A percentile compares a stretch with the other conserved stretches of the same genome.
phyloP scores from a whole-genome alignment of 2,113 vertebrate genomes.

The Ceyx cyanopectus region DNA sequence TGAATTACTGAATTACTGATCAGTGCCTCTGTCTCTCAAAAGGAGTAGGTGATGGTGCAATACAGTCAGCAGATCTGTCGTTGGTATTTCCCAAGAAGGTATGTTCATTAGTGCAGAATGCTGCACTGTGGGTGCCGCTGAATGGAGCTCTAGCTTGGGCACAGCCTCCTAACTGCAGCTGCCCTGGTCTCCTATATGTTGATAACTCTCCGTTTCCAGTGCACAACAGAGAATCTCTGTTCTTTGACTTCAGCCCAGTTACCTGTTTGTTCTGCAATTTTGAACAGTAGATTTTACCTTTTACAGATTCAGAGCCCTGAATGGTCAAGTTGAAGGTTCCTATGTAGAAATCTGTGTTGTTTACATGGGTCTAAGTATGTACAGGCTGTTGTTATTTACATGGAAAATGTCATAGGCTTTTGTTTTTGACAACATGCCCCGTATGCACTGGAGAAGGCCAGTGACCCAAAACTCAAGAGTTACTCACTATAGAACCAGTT shows the following conservation, averaged over 20 bases:
- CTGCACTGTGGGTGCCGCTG: rapidly evolving
- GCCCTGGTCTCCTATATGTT: rapidly evolving
- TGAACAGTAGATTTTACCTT: neutral
- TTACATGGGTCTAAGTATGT: rapidly evolving
- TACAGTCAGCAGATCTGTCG: neutral
- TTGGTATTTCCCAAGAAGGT: rapidly evolving
- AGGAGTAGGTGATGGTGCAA: neutral
- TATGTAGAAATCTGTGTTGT: neutral
- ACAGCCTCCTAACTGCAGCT: neutral
- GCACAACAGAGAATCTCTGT: neutral
- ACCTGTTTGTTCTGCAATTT: neutral
- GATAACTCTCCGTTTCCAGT: rapidly evolving
- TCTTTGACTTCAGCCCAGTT: neutral
- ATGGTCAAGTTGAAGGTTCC: neutral
- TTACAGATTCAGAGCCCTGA: neutral
- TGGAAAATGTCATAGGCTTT: neutral
- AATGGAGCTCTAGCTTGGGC: neutral
- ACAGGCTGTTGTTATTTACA: neutral
- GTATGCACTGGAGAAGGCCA: neutral
- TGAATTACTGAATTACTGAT: neutral
- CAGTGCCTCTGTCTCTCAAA: neutral
- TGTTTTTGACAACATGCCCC: neutral
- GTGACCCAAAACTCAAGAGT: neutral
- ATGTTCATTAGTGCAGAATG: rapidly evolving
- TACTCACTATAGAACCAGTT: neutral